phyloP scores from a whole-genome alignment of 1,140 invertebrate species.

The Palaemon carinicauda region DNA sequence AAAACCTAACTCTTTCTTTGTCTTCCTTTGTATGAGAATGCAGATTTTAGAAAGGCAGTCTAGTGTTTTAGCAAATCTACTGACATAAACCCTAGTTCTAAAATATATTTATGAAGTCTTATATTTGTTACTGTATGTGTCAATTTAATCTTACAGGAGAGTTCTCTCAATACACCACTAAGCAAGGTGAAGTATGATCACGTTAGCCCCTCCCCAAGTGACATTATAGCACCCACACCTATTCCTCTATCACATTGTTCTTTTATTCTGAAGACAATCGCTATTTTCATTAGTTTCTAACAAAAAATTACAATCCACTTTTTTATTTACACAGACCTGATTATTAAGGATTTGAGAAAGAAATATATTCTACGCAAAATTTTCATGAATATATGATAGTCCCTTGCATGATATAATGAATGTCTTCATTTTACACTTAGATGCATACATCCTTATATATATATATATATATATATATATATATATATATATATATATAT shows the following conservation, averaged over 20 bases:
- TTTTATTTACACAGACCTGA: background rate
- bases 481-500: slow-evolving; percentile 17
- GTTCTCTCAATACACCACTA: slow-evolving; percentile 63
- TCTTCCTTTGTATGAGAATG: background rate
- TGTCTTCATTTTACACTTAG: too few relatives aligned
- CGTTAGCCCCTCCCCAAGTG: background rate
- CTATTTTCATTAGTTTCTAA: too few relatives aligned
- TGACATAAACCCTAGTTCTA: too few relatives aligned
- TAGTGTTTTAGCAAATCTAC: too few relatives aligned
- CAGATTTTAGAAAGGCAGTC: too few relatives aligned
- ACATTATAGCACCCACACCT: slow-evolving; percentile 9
- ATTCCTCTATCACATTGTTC: too few relatives aligned
- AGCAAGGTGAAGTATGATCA: slow-evolving; percentile 66
- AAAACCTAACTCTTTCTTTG: background rate
- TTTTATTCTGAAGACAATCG: too few relatives aligned
- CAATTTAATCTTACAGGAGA: slow-evolving; percentile 40
- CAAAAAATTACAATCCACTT: background rate
- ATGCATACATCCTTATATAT: too few relatives aligned
- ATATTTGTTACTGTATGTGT: slow-evolving; percentile 25
- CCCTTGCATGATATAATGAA: background rate
- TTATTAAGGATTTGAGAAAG: background rate
- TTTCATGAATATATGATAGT: background rate
- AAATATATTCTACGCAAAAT: background rate
- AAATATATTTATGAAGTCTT: background rate
- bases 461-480: slow-evolving; percentile 11